Percentiles rank a stretch among this genome's conserved stretches.
Conservation (phyloP, 2,113 vertebrate species). For the Polyodon spathula region DNA sequence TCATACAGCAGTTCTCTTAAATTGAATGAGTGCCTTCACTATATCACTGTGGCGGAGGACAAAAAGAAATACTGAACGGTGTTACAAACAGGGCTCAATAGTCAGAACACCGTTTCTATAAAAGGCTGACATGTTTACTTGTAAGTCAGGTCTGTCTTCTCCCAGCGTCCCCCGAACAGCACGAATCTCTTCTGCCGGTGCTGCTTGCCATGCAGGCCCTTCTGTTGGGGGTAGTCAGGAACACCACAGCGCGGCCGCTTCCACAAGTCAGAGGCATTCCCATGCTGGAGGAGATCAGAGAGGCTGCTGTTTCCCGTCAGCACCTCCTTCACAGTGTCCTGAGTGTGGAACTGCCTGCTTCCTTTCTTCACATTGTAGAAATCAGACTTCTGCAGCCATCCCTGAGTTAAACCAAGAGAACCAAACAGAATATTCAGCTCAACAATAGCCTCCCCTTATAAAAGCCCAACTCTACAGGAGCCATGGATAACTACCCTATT, state of each 20-base stretch:
- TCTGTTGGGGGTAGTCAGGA: slow-evolving; percentile 52
- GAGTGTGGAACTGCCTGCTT: slow-evolving; percentile 22
- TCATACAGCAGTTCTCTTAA: no score
- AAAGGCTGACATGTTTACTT: no score
- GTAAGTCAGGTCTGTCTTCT: slow-evolving; percentile 80
- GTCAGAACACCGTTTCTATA: no score
- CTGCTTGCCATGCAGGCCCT: slow-evolving; percentile 23
- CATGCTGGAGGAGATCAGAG: background rate
- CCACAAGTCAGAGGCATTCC: slow-evolving; percentile 24
- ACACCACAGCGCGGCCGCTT: slow-evolving; percentile 74
- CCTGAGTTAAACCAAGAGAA: slow-evolving; percentile 16
- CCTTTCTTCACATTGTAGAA: slow-evolving; percentile 36
- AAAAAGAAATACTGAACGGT: no score
- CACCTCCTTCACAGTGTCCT: slow-evolving; percentile 32
- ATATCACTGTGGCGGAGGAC: no score
- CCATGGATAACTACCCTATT: background rate
- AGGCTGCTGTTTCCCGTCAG: background rate
- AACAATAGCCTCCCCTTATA: background rate
- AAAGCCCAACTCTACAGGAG: background rate
- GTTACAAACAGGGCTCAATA: no score
- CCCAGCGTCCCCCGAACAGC: slow-evolving; percentile 72
- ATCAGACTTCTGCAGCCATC: slow-evolving; percentile 33
- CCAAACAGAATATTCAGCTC: background rate
- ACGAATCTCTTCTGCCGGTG: slow-evolving; percentile 75
- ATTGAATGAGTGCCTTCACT: no score